A percentile compares a stretch with the other conserved stretches of the same genome.
Conservation (phyloP, 2,113 vertebrate genomes). For the Paramormyrops kingsleyae region DNA sequence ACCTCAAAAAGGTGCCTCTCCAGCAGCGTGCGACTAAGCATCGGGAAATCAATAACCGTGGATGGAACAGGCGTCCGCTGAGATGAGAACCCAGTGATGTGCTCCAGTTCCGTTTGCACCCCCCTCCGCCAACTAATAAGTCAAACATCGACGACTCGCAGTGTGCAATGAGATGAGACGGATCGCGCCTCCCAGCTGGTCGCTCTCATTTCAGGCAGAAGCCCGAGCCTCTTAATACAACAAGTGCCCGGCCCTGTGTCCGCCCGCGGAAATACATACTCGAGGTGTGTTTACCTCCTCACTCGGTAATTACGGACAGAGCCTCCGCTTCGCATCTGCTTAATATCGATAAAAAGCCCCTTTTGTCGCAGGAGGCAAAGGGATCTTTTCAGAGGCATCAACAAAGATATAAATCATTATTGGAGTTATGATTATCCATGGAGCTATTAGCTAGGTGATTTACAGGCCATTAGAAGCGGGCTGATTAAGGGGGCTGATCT, state of each 20-base stretch:
- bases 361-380: slow-evolving; percentile 27
- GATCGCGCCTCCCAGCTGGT: background rate
- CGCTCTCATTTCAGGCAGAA: background rate
- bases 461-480: slow-evolving; percentile 42
- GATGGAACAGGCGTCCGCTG: background rate
- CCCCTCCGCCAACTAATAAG: background rate
- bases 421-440: slow-evolving; percentile 46
- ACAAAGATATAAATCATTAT: slow-evolving; percentile 49
- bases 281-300: slow-evolving; percentile 28
- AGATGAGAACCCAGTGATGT: background rate
- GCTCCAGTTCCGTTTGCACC: background rate
- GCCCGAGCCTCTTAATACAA: background rate
- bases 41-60: background rate
- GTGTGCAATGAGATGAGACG: background rate
- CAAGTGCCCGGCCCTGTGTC: background rate
- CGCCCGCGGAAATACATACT: slow-evolving; percentile 19
- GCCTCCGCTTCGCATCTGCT: slow-evolving; percentile 31
- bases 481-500: slow-evolving; percentile 46
- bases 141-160: background rate
- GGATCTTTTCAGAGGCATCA: slow-evolving; percentile 43
- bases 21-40: background rate
- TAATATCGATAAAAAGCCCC: slow-evolving; percentile 41
- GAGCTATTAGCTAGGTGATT: slow-evolving; percentile 46
- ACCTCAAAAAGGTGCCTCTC: background rate
- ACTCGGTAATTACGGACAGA: slow-evolving; percentile 39